phyloP scores from a whole-genome alignment of 2,888 invertebrate species.

The Chironomus riparius region DNA sequence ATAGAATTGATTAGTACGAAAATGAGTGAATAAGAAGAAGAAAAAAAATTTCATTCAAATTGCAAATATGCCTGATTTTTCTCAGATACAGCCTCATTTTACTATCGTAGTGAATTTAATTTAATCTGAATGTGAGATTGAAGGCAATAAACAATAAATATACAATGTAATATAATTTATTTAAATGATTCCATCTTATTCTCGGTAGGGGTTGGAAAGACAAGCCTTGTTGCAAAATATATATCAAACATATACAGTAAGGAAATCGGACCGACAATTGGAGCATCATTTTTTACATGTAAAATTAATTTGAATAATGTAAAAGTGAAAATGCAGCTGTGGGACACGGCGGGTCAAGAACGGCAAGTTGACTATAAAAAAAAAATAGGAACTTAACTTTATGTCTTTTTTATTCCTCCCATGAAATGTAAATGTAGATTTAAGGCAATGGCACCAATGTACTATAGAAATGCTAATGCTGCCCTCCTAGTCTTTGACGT shows the following conservation, averaged over 20 bases:
- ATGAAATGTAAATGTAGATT: constrained; percentile 42
- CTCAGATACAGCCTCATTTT: too few species aligned
- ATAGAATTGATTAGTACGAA: too few species aligned
- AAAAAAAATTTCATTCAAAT: too few species aligned
- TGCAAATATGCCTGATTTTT: too few species aligned
- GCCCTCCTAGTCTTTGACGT: constrained; percentile 83
- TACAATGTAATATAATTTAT: too few species aligned
- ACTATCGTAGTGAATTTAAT: too few species aligned
- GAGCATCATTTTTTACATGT: constrained; percentile 83
- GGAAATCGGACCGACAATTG: constrained; percentile 74
- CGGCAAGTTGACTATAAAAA: constrained; percentile 29
- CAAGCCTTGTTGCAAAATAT: constrained; percentile 72
- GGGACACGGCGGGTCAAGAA: constrained; percentile 42
- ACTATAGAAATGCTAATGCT: constrained; percentile 84
- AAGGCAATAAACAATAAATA: too few species aligned
- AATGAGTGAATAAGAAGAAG: too few species aligned
- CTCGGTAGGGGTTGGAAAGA: constrained; percentile 79
- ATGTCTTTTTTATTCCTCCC: not conserved
- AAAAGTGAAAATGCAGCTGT: constrained; percentile 61
- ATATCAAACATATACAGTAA: constrained; percentile 67
- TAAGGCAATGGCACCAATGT: constrained; percentile 89
- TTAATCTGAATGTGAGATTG: too few species aligned
- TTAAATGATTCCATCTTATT: not conserved
- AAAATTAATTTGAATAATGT: constrained; percentile 63
- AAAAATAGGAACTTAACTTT: not conserved